Base-by-base conservation (phyloP, 1,140 invertebrate species). In the Diachasmimorpha longicaudata region DNA sequence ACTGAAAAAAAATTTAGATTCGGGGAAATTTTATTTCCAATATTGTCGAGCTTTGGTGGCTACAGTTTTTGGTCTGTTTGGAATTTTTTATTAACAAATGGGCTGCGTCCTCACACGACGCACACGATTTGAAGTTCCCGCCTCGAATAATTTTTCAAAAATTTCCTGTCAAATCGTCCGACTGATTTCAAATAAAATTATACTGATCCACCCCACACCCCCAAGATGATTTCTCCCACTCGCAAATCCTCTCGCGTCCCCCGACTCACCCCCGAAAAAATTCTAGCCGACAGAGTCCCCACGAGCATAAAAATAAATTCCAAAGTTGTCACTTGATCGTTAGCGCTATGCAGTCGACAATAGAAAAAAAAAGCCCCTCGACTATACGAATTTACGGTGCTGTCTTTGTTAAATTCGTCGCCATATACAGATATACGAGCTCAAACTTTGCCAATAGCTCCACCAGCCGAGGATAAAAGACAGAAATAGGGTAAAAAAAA, bases 161-260 rank as follows among this genome's bases (percentile, higher is more conserved):
- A n/a, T n/a, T n/a, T n/a, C n/a, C n/a, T n/a, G n/a, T n/a, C n/a
- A n/a, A n/a, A n/a, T n/a, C n/a, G n/a, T n/a, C n/a, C n/a, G n/a
- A n/a, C n/a, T n/a, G n/a, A n/a, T n/a, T n/a, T n/a, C n/a, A n/a
- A n/a, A n/a, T n/a, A n/a, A n/a, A n/a, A n/a, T n/a, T n/a, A n/a
- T n/a, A 39, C 37, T 39, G 11, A 4, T 42, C 4, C 4, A 42
- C 11, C 11, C 39, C 2, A 42, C 13, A 11, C 9, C 39, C 3
- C 39, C 9, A 42, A 42, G 11, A 42, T 13, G 9, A 10, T 42
- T 11, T 10, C 13, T 36, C 42, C 52, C 14, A 19, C 25, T 13
- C 48, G 58, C 16, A 69, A 76, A 76, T 76, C 72, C 69, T 77
- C 75, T 55, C 42, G 11, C 46, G 58, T 69, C 72, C 21, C 39